These are phyloP conservation scores for Glaucidium brasilianum DNA, from an alignment of 2,113 vertebrate species.

Conservation along the genomic window DNA sequence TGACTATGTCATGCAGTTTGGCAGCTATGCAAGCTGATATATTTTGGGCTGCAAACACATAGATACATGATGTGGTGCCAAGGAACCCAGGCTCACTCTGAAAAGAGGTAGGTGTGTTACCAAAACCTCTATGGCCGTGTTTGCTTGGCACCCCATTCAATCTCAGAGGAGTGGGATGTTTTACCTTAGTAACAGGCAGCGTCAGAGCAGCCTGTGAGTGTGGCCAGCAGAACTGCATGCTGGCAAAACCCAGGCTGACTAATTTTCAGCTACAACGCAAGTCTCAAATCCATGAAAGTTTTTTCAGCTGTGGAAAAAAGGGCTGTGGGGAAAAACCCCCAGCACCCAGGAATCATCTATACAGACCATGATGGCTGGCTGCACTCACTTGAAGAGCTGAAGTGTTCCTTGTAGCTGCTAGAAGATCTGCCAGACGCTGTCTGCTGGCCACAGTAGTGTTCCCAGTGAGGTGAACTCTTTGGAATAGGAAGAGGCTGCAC, in stretches of 20 bases:
- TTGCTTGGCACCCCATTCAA: neutral
- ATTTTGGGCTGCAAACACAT: neutral
- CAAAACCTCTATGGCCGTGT: neutral
- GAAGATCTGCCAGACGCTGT: neutral
- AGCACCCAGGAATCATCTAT: neutral
- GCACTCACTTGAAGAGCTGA: neutral
- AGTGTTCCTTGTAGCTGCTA: neutral
- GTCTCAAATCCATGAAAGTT: neutral
- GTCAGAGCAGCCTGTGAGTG: neutral
- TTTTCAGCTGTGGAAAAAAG: neutral
- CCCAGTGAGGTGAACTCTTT: neutral
- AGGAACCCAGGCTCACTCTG: neutral
- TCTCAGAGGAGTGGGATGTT: neutral
- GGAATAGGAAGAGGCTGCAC: neutral
- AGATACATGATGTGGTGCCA: neutral
- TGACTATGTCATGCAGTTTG: neutral
- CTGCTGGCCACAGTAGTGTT: neutral
- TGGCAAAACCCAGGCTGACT: neutral
- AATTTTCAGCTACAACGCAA: neutral
- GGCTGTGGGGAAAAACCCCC: neutral
- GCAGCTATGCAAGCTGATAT: neutral
- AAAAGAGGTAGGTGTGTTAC: neutral
- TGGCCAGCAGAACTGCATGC: neutral
- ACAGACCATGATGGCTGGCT: neutral
- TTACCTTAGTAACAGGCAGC: neutral